These are phyloP conservation scores for Lasius fuliginosus DNA, from an alignment of 2,888 invertebrate species.

Conservation along the genomic window DNA sequence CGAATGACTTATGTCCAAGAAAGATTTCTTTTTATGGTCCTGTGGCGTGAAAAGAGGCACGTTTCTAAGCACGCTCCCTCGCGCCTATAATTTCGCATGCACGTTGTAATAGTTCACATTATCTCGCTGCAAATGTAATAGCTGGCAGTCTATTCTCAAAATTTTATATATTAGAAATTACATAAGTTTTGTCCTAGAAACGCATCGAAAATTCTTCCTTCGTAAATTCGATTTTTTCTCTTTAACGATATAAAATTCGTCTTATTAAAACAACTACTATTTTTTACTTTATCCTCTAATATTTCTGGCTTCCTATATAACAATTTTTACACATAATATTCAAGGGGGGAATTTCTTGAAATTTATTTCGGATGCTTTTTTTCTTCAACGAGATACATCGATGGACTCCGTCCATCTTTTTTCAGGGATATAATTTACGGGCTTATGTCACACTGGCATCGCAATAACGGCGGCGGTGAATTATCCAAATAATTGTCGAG, in stretches of 20 bases:
- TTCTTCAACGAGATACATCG: not conserved
- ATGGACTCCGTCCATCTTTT: not conserved
- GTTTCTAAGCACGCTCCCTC: not conserved
- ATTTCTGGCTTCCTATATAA: not conserved
- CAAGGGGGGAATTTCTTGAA: not conserved
- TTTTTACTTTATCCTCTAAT: not conserved
- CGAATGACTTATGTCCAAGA: slow-evolving; percentile 78
- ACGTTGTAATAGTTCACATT: slow-evolving; percentile 5
- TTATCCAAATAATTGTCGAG: slow-evolving; percentile 81
- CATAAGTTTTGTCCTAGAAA: not conserved
- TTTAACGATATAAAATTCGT: not conserved
- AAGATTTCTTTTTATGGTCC: slow-evolving; percentile 60
- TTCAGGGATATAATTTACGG: slow-evolving; percentile 28
- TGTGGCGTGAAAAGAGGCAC: slow-evolving; percentile 51
- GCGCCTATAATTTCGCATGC: slow-evolving; percentile 1
- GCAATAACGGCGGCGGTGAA: slow-evolving; percentile 68
- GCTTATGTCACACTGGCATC: slow-evolving; percentile 64
- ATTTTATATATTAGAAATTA: not conserved
- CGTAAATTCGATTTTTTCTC: not conserved
- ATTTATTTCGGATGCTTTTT: not conserved
- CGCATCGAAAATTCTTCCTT: not conserved
- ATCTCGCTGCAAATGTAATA: not conserved
- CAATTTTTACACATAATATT: not conserved
- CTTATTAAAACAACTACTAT: not conserved
- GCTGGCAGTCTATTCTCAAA: not conserved